phyloP scores from a whole-genome alignment of 2,797 vertebrate genomes.

The Lagocephalus sceleratus region DNA sequence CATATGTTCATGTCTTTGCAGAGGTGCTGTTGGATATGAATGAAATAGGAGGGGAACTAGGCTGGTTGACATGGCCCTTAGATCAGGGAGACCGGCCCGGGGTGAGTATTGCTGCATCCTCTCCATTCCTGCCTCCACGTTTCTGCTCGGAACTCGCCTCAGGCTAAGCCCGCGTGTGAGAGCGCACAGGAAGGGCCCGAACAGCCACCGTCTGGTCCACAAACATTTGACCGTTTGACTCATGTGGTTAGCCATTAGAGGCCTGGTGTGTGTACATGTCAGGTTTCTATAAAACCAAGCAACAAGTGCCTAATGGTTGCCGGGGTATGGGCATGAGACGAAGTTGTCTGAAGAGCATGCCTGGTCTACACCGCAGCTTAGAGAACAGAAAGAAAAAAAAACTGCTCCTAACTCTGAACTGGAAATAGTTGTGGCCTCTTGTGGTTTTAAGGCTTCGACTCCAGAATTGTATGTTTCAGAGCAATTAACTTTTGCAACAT shows the following conservation, averaged over 20 bases:
- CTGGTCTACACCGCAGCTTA: conserved; percentile 53
- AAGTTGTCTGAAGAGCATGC: conserved; percentile 53
- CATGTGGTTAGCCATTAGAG: conserved; percentile 28
- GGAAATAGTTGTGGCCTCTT: conserved; percentile 76
- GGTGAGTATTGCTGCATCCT: conserved; percentile 75
- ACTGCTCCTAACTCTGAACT: conserved; percentile 61
- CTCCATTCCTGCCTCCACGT: conserved; percentile 33
- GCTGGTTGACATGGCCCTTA: conserved; percentile 88
- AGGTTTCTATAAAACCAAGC: conserved; percentile 32
- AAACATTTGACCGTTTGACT: conserved; percentile 43
- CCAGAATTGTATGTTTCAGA: conserved; percentile 75
- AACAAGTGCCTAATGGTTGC: conserved; percentile 20
- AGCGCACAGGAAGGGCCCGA: conserved; percentile 22
- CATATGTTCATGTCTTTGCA: conserved; percentile 60
- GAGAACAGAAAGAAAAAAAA: conserved; percentile 58
- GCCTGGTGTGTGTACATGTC: conserved; percentile 19
- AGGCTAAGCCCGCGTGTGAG: conserved; percentile 26
- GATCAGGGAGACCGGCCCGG: conserved; percentile 78
- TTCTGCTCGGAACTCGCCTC: conserved; percentile 48
- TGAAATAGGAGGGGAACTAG: conserved; percentile 86
- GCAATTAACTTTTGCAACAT: conserved; percentile 79
- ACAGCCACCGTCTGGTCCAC: conserved; percentile 11
- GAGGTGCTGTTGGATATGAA: conserved; percentile 92
- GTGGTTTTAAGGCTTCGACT: conserved; percentile 72
- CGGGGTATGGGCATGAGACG: conserved; percentile 17